Base-by-base conservation (phyloP, 1,140 invertebrate genomes). In the Euura saliciscinereae region DNA sequence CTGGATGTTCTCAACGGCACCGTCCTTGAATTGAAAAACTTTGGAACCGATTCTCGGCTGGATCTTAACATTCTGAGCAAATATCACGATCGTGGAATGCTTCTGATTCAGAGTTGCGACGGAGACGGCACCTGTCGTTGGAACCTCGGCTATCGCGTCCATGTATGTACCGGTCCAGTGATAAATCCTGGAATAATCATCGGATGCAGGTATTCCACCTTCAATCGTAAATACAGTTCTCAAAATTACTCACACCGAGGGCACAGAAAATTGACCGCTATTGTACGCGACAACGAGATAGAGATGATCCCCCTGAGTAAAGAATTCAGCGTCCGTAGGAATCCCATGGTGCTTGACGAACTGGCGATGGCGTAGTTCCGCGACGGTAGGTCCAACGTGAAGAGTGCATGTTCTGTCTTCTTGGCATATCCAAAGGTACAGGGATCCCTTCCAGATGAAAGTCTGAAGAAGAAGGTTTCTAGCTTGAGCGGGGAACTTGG, bases 111-210 rank as follows among this genome's bases (percentile, higher is more conserved):
- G 78, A 0, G 80, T 71, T 10, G 75, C 69, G 6, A 84, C 75
- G 2, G 78, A 72, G 7, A 76, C 68, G 0, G 74, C 74, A 0
- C 73, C 77, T 0, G 67, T 76, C 2, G 76, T 78, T 64, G 68
- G 65, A 28, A 78, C 43, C 8, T 77, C 66, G 1, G 11, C 2
- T 4, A 80, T 69, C 43, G 68, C 72, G n/a, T 82, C 81, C 78
- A 85, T 83, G 64, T 83, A 78, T 1, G 78, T 83, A 2, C 76
- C 83, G 43, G 71, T 78, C 85, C 85, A 86, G 59, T 74, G 71
- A 64, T 86, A 85, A 68, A 85, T 81, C 67, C 84, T 85, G 71
- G 3, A 72, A 66, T 10, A 28, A 51, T 73, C 59, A 64, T 10
- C 13, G 8, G 13, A 28, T 28, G 28, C 28, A 28, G 28, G 28